Conservation (phyloP, 2,888 invertebrate species). For the Eristalinus aeneus region DNA sequence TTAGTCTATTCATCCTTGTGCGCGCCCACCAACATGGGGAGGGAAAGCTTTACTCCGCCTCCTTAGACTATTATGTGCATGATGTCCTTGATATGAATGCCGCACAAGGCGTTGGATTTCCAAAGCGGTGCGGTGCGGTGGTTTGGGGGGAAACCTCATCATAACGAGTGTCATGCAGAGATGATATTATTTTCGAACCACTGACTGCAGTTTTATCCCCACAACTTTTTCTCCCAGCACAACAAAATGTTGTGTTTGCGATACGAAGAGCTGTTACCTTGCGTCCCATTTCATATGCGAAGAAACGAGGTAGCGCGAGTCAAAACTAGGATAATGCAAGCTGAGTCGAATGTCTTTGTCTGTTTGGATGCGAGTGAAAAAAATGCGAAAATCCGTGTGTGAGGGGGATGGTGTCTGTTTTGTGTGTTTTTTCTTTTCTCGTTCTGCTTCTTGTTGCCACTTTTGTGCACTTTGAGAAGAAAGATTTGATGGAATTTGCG, state of each 20-base stretch:
- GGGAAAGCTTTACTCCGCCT: neutral
- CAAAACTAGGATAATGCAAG: neutral
- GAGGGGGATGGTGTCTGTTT: neutral
- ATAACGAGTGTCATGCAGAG: neutral
- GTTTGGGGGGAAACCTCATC: constrained; percentile 11
- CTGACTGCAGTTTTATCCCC: constrained; percentile 20
- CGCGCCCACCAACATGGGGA: neutral
- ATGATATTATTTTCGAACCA: constrained; percentile 51
- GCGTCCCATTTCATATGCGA: neutral
- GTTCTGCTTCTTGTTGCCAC: no score
- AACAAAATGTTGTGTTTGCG: neutral
- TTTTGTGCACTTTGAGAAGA: neutral
- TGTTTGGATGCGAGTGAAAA: neutral
- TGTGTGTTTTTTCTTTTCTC: neutral
- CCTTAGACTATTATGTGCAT: constrained; percentile 3
- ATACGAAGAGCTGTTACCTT: neutral
- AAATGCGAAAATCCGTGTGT: neutral
- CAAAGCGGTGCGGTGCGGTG: no score
- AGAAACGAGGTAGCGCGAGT: neutral
- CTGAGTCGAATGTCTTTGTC: neutral
- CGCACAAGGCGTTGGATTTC: neutral
- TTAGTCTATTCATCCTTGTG: constrained; percentile 27
- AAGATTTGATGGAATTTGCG: no score
- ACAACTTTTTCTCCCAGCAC: neutral
- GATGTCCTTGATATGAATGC: constrained; percentile 22